Base-by-base conservation (phyloP, 2,797 vertebrate genomes). In the Melanotaenia pygmaea region DNA sequence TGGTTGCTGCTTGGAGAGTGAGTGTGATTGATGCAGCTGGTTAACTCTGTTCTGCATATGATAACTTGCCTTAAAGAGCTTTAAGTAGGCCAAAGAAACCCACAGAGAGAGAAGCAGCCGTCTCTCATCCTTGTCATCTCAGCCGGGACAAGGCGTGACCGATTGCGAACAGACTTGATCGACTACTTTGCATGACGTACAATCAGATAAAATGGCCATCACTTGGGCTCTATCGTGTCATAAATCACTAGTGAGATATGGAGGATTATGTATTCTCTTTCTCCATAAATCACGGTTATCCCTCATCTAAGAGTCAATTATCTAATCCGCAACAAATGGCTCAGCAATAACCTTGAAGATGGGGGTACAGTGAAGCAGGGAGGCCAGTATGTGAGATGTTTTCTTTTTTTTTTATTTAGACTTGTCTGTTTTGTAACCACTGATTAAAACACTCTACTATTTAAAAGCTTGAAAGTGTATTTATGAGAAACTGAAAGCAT, bases 221-320 rank as follows among this genome's bases (percentile, higher is more conserved):
- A 87, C 88, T 91, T 69, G 65, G 69, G 81, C 88, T 89, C 82
- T 90, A 91, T 91, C 84, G 7, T 14, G 1, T 64, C 64, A 93
- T 94, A 92, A 94, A 95, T 94, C 93, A 94, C 80, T 60, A 62
- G 72, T 82, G 84, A 90, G 90, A 91, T 90, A 91, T 88, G 82
- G 74, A 84, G 85, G 86, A 93, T 93, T 91, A 92, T 92, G 86
- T 92, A 90, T 92, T 89, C 87, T 85, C 89, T 89, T 91, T 89
- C 75, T 84, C 75, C 82, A 92, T 93, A 93, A 94, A 94, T 94
- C 93, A 92, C 72, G 79, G 88, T 92, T 92, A 92, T 91, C 87
- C 87, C 88, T 94, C 87, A 94, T 93, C 91, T 90, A 88, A 88
- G 89, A 90, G 91, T 91, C 90, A 92, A 92, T 94, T 93, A 93